Base-by-base conservation (phyloP, 1,140 invertebrate species). In the Elymnias hypermnestra region DNA sequence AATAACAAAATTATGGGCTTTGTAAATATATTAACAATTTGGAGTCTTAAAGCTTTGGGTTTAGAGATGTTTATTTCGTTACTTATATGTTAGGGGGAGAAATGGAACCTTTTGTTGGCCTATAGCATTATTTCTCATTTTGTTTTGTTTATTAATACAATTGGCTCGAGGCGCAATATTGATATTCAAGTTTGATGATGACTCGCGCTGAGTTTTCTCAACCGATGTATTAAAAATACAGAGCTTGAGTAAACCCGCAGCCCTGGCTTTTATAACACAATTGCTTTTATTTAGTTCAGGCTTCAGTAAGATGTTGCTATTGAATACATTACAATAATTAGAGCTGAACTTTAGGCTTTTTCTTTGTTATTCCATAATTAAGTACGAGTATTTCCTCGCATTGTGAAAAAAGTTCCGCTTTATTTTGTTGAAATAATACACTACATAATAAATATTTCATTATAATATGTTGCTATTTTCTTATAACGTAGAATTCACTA, bases 91-190 rank as follows among this genome's bases (percentile, higher is more conserved):
- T 57, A 63, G 65, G 74, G 81, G 81, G 76, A 83, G 76, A 82
- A 83, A 83, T 84, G 74, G 76, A 79, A 79, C 73, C 78, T 21
- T 83, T 84, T 84, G 81, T 84, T 84, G 68, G 78, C 74, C 81
- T 79, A 79, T 84, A 84, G 81, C 77, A 74, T 83, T 85, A 85
- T 85, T 83, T 85, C 72, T 79, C 77, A 85, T 85, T 85, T 85
- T 85, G 78, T 85, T 85, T 85, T 85, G 82, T 85, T 85, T 85
- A 83, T 85, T 85, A 85, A 85, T 83, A 83, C 78, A 83, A 85
- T 85, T 85, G 76, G 82, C 82, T 72, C 59, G 72, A 69, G 82
- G 82, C 82, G 82, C 76, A 85, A 85, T 83, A 85, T 85, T 85
- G 78, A 85, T 85, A 85, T 85, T 85, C 82, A 82, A 82, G 82